These are phyloP conservation scores for Listronotus oregonensis DNA, from an alignment of 1,140 invertebrate genomes.

Conservation along the genomic window DNA sequence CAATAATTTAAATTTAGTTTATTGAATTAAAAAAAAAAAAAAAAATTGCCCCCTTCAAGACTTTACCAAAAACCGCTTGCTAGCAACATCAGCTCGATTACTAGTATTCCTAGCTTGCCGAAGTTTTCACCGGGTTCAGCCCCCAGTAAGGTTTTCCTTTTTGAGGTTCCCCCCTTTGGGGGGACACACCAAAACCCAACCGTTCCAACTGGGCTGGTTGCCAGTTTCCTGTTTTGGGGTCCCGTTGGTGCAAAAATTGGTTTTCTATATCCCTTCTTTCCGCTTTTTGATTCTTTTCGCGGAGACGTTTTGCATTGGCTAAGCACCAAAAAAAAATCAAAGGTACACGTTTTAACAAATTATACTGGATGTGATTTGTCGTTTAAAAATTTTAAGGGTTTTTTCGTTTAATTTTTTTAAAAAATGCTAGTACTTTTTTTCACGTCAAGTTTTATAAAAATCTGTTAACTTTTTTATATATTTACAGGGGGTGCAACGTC, in stretches of 20 bases:
- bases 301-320: slow-evolving; percentile 78
- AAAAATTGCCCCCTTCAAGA: slow-evolving; percentile 3
- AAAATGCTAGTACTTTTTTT: too few species aligned
- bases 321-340: slow-evolving; percentile 59
- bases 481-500: too few species aligned
- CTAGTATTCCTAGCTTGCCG: slow-evolving; percentile 68
- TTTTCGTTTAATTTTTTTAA: too few species aligned
- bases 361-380: too few species aligned
- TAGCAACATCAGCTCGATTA: slow-evolving; percentile 51
- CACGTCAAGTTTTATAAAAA: too few species aligned
- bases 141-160: slow-evolving; percentile 76
- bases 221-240: slow-evolving; percentile 74
- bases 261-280: slow-evolving; percentile 71
- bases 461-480: too few species aligned
- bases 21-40: too few species aligned
- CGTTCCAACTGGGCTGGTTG: slow-evolving; percentile 80
- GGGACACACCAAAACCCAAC: slow-evolving; percentile 86
- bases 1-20: too few species aligned
- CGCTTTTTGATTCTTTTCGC: slow-evolving; percentile 75
- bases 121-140: slow-evolving; percentile 75
- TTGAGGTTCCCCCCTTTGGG: slow-evolving; percentile 74
- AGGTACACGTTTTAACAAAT: too few species aligned
- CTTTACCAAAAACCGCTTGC: slow-evolving; percentile 52
- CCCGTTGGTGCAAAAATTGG: slow-evolving; percentile 76
- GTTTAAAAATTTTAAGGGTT: too few species aligned